phyloP scores from a whole-genome alignment of 1,140 invertebrate species.

The Sweltsa coloradensis region DNA sequence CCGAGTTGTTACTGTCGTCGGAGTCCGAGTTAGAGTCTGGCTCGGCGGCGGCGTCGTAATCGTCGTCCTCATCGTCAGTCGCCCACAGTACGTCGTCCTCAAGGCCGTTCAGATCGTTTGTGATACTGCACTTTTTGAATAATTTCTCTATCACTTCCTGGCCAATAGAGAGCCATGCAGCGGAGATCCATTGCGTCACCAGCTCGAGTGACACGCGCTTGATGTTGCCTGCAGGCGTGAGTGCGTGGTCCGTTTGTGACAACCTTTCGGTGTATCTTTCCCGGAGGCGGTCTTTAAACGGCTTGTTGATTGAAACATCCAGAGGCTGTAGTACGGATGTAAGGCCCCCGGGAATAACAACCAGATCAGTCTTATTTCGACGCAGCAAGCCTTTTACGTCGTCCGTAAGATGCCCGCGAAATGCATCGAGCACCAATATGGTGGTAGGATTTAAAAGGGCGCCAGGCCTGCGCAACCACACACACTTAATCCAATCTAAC shows the following conservation, averaged over 20 bases:
- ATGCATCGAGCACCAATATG: conserved; percentile 12
- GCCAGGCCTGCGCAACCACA: conserved; percentile 12
- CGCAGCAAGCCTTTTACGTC: conserved; percentile 1
- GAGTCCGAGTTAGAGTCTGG: too few species aligned
- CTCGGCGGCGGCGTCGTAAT: too few species aligned
- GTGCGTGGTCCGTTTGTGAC: neutral
- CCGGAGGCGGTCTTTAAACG: conserved; percentile 18
- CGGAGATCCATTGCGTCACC: too few species aligned
- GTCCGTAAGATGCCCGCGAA: conserved; percentile 12
- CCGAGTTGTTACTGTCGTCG: too few species aligned
- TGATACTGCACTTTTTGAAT: too few species aligned
- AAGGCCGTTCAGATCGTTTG: too few species aligned
- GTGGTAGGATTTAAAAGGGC: conserved; percentile 5
- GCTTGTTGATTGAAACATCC: conserved; percentile 22
- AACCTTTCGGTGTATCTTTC: neutral
- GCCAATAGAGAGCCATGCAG: too few species aligned
- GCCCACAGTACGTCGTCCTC: too few species aligned
- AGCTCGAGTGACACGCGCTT: neutral
- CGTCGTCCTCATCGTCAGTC: too few species aligned
- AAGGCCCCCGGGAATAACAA: conserved; percentile 19
- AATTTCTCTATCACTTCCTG: too few species aligned
- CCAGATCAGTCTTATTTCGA: conserved; percentile 8
- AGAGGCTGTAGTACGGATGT: conserved; percentile 22
- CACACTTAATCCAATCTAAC: conserved; percentile 10
- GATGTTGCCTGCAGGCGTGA: neutral